Evolutionary conservation across 2,888 invertebrate species (phyloP).

Genomic region (Diaperis boleti): DNA sequence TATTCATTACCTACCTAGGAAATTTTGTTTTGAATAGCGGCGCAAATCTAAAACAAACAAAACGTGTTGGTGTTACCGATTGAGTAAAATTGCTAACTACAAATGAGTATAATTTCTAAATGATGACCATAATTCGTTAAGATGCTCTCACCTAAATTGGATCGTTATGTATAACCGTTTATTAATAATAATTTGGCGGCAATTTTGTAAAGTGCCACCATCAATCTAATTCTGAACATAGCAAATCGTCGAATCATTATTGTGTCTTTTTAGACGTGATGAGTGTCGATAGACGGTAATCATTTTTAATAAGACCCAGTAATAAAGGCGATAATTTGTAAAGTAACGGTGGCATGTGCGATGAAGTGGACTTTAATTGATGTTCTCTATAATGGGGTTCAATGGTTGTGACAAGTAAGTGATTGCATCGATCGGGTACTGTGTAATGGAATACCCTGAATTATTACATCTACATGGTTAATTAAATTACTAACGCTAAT

Average conservation of each 20-base stretch:
- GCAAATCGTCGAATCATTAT: slow-evolving; percentile 21
- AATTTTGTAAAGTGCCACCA: slow-evolving; percentile 42
- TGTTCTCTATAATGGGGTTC: slow-evolving; percentile 35
- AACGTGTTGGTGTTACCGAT: background rate
- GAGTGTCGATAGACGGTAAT: slow-evolving; percentile 10
- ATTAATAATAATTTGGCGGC: slow-evolving; percentile 42
- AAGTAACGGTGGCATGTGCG: slow-evolving; percentile 7
- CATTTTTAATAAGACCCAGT: slow-evolving; percentile 1
- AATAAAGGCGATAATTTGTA: slow-evolving; percentile 17
- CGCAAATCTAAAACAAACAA: background rate
- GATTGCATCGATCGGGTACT: slow-evolving; percentile 37
- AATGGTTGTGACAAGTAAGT: slow-evolving; percentile 43
- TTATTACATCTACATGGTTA: slow-evolving; percentile 41
- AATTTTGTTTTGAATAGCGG: slow-evolving; percentile 1
- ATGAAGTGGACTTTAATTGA: slow-evolving; percentile 39
- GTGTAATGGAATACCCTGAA: slow-evolving; percentile 42
- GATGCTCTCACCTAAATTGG: slow-evolving; percentile 43
- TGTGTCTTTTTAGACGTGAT: slow-evolving; percentile 20
- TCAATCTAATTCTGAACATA: slow-evolving; percentile 33
- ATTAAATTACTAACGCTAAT: slow-evolving; percentile 44
- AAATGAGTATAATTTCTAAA: slow-evolving; percentile 30
- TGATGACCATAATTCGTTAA: slow-evolving; percentile 39
- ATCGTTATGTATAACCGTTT: slow-evolving; percentile 41
- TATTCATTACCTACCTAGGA: slow-evolving; percentile 1
- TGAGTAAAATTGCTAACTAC: slow-evolving; percentile 3